Percentiles rank a stretch among this genome's conserved stretches.
Conservation (phyloP, 2,797 vertebrate species). For the Argyrosomus regius region DNA sequence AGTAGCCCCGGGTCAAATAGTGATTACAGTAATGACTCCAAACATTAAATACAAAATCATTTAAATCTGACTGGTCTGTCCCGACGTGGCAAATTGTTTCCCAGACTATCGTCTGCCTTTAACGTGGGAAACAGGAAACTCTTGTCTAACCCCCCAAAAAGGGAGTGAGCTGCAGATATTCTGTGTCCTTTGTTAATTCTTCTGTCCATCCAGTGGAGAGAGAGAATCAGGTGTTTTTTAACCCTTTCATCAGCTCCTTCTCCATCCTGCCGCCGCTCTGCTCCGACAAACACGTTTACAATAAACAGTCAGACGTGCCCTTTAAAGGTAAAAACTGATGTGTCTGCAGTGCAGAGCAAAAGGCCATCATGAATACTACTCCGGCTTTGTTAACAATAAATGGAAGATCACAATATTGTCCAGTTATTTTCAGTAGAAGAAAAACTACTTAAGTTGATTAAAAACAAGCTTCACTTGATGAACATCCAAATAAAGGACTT, state of each 20-base stretch:
- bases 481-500: background rate
- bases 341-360: constrained; percentile 15
- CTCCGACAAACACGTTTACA: constrained; percentile 56
- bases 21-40: constrained; percentile 47
- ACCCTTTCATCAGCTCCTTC: constrained; percentile 33
- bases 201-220: constrained; percentile 53
- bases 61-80: constrained; percentile 29
- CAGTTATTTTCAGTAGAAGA: background rate
- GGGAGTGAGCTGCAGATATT: constrained; percentile 38
- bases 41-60: constrained; percentile 51
- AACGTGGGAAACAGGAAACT: constrained; percentile 80
- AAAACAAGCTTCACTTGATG: background rate
- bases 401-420: background rate
- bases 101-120: constrained; percentile 57
- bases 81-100: constrained; percentile 46
- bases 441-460: background rate
- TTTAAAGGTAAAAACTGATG: constrained; percentile 32
- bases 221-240: constrained; percentile 51
- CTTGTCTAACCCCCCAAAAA: constrained; percentile 50
- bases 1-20: constrained; percentile 31
- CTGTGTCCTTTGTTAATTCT: constrained; percentile 63
- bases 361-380: constrained; percentile 30
- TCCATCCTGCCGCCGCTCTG: constrained; percentile 31
- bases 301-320: constrained; percentile 51
- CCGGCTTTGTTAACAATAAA: constrained; percentile 16